phyloP scores from a whole-genome alignment of 2,113 vertebrate species.

The Ploceus nigricollis region DNA sequence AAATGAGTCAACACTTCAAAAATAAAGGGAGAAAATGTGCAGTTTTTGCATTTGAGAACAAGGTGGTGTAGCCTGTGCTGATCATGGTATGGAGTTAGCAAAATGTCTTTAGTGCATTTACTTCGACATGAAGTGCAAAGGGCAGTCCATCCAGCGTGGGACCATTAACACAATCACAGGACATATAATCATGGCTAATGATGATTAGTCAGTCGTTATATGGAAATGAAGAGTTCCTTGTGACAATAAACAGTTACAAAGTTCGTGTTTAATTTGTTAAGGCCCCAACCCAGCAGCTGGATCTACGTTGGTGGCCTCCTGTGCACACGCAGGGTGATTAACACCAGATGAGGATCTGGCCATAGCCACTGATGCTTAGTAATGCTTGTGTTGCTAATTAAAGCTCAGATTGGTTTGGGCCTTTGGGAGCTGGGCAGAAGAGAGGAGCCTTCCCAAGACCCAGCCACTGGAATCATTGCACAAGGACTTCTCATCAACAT shows the following conservation, averaged over 20 bases:
- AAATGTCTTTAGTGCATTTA: neutral
- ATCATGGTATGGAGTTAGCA: neutral
- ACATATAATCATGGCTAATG: neutral
- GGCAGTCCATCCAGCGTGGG: neutral
- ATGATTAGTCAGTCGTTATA: conserved; percentile 30
- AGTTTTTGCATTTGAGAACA: neutral
- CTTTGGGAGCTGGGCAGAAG: neutral
- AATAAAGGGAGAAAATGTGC: neutral
- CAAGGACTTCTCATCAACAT: neutral
- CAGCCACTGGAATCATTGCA: neutral
- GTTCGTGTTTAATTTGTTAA: conserved; percentile 8
- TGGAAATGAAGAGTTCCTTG: conserved; percentile 39
- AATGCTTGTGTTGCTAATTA: conserved; percentile 43
- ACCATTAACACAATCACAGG: conserved; percentile 6
- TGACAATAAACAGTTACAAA: conserved; percentile 51
- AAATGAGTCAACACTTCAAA: neutral
- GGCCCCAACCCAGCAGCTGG: neutral
- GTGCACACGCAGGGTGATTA: conserved; percentile 22
- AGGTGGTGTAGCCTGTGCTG: neutral
- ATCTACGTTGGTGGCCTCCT: conserved; percentile 32
- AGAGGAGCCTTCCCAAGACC: neutral
- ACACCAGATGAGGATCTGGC: conserved; percentile 58
- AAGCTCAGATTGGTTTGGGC: neutral
- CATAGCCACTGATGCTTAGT: neutral
- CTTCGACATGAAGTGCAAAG: neutral